Evolutionary conservation across 1,140 invertebrate genomes (phyloP).

Genomic region (Sinonovacula constricta): DNA sequence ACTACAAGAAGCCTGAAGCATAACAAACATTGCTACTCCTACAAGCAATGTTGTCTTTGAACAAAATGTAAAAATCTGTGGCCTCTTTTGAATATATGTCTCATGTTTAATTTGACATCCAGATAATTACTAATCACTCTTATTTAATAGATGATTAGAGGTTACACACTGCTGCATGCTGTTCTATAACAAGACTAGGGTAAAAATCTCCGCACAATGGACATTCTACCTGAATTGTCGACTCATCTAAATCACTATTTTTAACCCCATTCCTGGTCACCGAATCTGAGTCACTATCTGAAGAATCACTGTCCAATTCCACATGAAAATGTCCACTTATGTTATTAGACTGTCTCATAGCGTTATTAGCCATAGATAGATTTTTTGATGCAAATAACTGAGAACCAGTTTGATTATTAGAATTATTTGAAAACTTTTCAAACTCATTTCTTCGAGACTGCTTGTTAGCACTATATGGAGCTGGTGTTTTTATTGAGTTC

Average conservation of each 20-base stretch:
- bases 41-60: no score
- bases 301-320: no score
- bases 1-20: no score
- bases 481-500: no score
- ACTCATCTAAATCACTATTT: not conserved
- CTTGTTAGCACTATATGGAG: not conserved
- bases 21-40: no score
- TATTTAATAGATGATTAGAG: no score
- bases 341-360: no score
- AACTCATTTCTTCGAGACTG: not conserved
- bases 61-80: no score
- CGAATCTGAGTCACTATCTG: not conserved
- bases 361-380: not conserved
- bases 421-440: not conserved
- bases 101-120: no score
- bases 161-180: slow-evolving; percentile 40
- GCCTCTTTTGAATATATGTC: no score
- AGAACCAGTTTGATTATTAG: not conserved
- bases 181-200: slow-evolving; percentile 20
- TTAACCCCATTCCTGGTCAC: not conserved
- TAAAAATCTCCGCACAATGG: slow-evolving; percentile 34
- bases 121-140: no score
- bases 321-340: no score
- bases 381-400: not conserved
- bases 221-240: slow-evolving; percentile 23